Conservation (phyloP, 2,888 invertebrate species). For the Ichneumoninae sp. region DNA sequence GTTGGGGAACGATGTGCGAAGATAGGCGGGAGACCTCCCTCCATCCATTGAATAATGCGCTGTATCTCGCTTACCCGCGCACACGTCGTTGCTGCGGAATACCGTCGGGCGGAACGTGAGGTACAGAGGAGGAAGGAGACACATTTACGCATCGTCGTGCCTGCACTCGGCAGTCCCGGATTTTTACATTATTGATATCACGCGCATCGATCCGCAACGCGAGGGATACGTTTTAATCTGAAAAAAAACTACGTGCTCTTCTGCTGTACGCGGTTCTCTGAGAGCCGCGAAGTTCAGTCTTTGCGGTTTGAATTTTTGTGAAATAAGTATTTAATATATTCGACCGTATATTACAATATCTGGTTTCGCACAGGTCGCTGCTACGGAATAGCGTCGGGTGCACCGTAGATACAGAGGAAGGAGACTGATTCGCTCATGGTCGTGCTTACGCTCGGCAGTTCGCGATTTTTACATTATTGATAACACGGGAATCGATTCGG, state of each 20-base stretch:
- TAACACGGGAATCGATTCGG: background rate
- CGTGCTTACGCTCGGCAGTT: background rate
- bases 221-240: background rate
- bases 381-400: constrained; percentile 41
- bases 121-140: background rate
- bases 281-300: background rate
- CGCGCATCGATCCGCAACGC: background rate
- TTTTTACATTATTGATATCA: constrained; percentile 5
- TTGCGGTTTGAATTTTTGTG: background rate
- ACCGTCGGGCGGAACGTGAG: constrained; percentile 35
- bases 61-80: constrained; percentile 43
- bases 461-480: background rate
- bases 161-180: background rate
- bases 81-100: constrained; percentile 38
- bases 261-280: background rate
- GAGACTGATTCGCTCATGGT: background rate
- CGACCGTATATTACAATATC: background rate
- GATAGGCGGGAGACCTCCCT: constrained; percentile 49
- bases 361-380: constrained; percentile 46
- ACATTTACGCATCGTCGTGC: background rate
- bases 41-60: constrained; percentile 54
- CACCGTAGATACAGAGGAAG: background rate
- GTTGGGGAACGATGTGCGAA: constrained; percentile 68
- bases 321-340: background rate
- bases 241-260: background rate